These are phyloP conservation scores for Lithobates pipiens DNA, from an alignment of 2,797 vertebrate genomes.

Conservation along the genomic window DNA sequence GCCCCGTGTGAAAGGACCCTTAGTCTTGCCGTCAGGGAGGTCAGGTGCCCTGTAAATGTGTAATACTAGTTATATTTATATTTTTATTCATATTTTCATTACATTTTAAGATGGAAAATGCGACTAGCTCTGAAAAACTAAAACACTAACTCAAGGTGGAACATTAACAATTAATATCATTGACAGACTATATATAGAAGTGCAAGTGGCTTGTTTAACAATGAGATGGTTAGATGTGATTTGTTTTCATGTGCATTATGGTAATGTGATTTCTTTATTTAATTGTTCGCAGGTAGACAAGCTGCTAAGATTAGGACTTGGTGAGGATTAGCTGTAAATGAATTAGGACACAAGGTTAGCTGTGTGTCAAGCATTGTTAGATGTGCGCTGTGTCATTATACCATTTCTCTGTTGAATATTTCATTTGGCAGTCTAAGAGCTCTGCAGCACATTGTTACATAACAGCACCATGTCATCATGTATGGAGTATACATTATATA, in stretches of 20 bases:
- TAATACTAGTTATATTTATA: no score
- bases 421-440: background rate
- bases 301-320: constrained; percentile 73
- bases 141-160: background rate
- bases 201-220: constrained; percentile 19
- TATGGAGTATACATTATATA: no score
- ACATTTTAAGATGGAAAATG: background rate
- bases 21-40: no score
- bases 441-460: background rate
- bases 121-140: background rate
- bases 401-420: background rate
- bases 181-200: background rate
- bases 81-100: no score
- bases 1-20: no score
- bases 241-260: constrained; percentile 37
- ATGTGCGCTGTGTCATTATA: background rate
- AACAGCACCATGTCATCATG: background rate
- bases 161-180: background rate
- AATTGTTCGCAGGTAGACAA: constrained; percentile 61
- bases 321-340: constrained; percentile 74
- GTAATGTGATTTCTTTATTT: constrained; percentile 62
- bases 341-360: constrained; percentile 71
- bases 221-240: constrained; percentile 16
- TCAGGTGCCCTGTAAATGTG: no score
- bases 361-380: constrained; percentile 29